Conservation (phyloP, 2,888 invertebrate species). For the Sarcophaga variegata region DNA sequence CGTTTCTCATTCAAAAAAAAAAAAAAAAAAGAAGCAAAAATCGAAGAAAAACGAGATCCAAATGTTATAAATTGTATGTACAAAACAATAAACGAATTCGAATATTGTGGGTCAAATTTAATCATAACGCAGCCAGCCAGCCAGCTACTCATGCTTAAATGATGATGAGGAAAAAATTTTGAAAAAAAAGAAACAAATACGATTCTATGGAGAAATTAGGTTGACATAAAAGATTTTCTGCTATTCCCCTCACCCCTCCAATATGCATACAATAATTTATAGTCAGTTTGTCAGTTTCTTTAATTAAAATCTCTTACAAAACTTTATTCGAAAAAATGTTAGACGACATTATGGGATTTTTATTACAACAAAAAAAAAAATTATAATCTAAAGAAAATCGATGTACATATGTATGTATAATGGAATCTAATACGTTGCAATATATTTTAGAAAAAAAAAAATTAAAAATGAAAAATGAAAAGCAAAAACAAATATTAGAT, state of each 20-base stretch:
- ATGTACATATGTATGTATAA: neutral
- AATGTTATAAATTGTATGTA: conserved; percentile 27
- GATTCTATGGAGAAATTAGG: conserved; percentile 18
- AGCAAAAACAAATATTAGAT: conserved; percentile 1
- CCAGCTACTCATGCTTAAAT: neutral
- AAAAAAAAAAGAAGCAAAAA: conserved; percentile 3
- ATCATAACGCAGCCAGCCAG: conserved; percentile 14
- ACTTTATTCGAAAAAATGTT: neutral
- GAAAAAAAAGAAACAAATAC: neutral
- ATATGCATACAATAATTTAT: neutral
- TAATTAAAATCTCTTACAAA: conserved; percentile 28
- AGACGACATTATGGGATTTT: conserved; percentile 10
- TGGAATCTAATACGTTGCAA: conserved; percentile 41
- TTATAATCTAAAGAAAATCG: neutral
- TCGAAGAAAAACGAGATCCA: neutral
- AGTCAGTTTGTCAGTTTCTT: conserved; percentile 17
- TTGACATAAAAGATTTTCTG: conserved; percentile 39
- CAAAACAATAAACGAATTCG: conserved; percentile 5
- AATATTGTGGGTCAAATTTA: conserved; percentile 67
- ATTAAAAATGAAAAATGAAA: too few species aligned
- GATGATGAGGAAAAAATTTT: conserved; percentile 13
- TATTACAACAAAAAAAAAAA: neutral
- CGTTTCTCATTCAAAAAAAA: conserved; percentile 22
- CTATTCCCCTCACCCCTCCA: neutral
- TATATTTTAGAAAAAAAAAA: neutral